Evolutionary conservation across 2,888 invertebrate species (phyloP).

Genomic region (Leucophenga maculata): DNA sequence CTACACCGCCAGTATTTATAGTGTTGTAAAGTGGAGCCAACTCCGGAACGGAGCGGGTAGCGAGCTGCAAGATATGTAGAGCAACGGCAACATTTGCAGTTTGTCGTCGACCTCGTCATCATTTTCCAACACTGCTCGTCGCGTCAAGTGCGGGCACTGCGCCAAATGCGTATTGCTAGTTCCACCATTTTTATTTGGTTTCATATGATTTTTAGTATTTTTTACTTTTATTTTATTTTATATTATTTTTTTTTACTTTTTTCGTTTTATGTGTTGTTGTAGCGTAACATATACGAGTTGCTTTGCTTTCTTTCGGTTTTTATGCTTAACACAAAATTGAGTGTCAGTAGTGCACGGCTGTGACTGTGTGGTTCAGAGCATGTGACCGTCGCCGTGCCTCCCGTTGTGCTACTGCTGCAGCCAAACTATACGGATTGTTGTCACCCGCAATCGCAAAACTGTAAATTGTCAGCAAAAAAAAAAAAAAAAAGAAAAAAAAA

Average conservation of each 20-base stretch:
- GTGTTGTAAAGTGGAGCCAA: slow-evolving; percentile 15
- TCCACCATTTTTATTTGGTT: no score
- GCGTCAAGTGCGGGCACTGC: slow-evolving; percentile 17
- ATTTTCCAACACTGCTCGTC: not conserved
- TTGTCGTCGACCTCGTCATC: not conserved
- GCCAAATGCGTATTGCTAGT: slow-evolving; percentile 34
- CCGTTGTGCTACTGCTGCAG: no score
- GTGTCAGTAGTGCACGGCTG: slow-evolving; percentile 18
- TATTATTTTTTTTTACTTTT: not conserved
- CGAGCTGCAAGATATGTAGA: no score
- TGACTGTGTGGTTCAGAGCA: no score
- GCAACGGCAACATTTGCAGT: no score
- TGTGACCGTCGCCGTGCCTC: no score
- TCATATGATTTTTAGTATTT: no score
- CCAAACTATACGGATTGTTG: no score
- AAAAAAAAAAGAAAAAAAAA: not conserved
- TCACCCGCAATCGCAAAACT: no score
- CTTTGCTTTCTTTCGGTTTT: slow-evolving; percentile 1
- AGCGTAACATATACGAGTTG: no score
- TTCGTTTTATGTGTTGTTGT: no score
- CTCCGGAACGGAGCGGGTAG: not conserved
- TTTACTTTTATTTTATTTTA: not conserved
- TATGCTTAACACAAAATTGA: slow-evolving; percentile 32
- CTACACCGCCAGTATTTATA: not conserved
- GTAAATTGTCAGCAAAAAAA: no score